Evolutionary conservation across 2,888 invertebrate genomes (phyloP), one percentile per base, ranked within the genome.

Genomic region (Calliphora vomitoria): DNA sequence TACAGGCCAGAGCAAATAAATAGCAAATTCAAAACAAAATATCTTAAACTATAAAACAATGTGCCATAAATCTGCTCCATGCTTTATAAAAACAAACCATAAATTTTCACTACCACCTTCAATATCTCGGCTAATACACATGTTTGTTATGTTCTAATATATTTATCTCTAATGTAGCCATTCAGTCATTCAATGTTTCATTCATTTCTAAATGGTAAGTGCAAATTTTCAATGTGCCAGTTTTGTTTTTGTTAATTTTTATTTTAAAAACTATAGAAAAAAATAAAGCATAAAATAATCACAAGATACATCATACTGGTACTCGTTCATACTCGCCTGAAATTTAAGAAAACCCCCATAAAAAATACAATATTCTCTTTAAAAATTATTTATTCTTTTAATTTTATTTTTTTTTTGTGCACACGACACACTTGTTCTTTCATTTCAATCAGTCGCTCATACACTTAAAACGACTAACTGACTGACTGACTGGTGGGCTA

Each of bases 391-490:
- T 66, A 25, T 66, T 55, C 13, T 58, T 58, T 53, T 62, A 18
- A 69, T 20, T 79, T 74, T 38, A 68, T 68, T 68, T 82, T 81
- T 18, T 13, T 55, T 18, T 76, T 85, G 62, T 87, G 87, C 87
- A 79, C 87, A 87, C 87, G 87, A 87, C 87, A 84, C 86, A 76
- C 80, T 82, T 66, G 84, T 80, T 79, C 68, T 68, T 74, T 58
- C 64, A 74, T 79, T 74, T 82, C 66, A 74, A 38, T 25, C 74
- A 64, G 55, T 31, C 58, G 8, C 13, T 41, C 71, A 78, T 55
- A 64, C 71, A 68, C 68, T 82, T 82, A 25, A 60, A 75, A 41
- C 38, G 47, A 53, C 55, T 25, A 1, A 41, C 41, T 41, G 41
- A 44, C 4, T 13, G 47, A 53, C 6, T 53, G 35, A 38, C 55